A percentile compares a stretch with the other conserved stretches of the same genome.
Conservation (phyloP, 2,888 invertebrate species). For the Lithophane semibrunnea region DNA sequence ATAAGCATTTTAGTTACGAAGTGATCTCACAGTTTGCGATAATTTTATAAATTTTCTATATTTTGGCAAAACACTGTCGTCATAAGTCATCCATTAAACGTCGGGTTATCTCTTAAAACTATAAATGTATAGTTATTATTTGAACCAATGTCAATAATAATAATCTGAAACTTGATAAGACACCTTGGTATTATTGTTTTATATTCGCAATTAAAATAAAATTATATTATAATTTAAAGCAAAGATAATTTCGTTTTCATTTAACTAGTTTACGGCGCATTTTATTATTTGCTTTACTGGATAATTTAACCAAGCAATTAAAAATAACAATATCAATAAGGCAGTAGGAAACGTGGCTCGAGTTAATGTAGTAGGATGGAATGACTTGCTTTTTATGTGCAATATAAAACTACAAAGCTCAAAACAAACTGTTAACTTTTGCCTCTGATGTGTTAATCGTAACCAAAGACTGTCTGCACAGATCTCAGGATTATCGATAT, state of each 20-base stretch:
- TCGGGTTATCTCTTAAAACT: constrained; percentile 43
- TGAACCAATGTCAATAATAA: constrained; percentile 31
- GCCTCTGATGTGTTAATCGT: neutral
- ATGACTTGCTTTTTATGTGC: neutral
- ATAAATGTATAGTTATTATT: constrained; percentile 21
- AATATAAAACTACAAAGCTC: neutral
- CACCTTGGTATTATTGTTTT: constrained; percentile 36
- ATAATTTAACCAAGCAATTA: constrained; percentile 14
- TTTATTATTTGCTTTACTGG: constrained; percentile 20
- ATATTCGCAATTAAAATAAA: constrained; percentile 4
- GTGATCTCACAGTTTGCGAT: constrained; percentile 22
- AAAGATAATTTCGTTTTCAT: constrained; percentile 30
- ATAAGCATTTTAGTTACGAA: constrained; percentile 27
- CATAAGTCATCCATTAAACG: constrained; percentile 10
- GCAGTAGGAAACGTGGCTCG: neutral
- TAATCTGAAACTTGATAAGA: constrained; percentile 37
- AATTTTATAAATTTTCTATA: constrained; percentile 44
- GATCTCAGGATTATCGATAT: neutral
- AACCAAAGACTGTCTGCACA: neutral
- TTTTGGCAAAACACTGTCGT: constrained; percentile 29
- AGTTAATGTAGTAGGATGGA: neutral
- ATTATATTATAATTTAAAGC: constrained; percentile 22
- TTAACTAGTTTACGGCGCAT: constrained; percentile 3
- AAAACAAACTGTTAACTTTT: constrained; percentile 9
- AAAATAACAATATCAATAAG: neutral